Evolutionary conservation across 2,888 invertebrate genomes (phyloP).

Genomic region (Quadriops clusia): DNA sequence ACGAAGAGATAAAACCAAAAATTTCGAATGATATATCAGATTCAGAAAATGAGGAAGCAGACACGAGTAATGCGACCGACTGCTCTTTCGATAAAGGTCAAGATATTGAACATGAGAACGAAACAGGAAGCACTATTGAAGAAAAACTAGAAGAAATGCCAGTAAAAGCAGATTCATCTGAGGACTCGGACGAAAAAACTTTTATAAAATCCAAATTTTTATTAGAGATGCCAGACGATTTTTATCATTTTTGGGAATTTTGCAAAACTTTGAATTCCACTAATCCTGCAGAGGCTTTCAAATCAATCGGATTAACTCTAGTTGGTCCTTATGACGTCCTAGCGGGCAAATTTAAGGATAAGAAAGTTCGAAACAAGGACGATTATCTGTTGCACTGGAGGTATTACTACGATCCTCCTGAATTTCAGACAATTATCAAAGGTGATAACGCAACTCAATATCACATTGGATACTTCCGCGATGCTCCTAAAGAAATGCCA

Average conservation of each 20-base stretch:
- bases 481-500: conserved; percentile 62
- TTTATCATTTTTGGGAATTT: conserved; percentile 74
- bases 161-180: not conserved
- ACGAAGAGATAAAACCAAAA: conserved; percentile 1
- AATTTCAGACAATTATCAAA: conserved; percentile 75
- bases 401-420: conserved; percentile 89
- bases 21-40: conserved; percentile 9
- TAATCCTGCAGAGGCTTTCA: conserved; percentile 51
- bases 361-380: conserved; percentile 39
- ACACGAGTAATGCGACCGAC: not conserved
- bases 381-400: conserved; percentile 76
- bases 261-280: conserved; percentile 45
- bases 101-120: not conserved
- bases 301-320: conserved; percentile 53
- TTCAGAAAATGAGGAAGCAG: conserved; percentile 4
- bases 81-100: not conserved
- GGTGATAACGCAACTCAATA: conserved; percentile 56
- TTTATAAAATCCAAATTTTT: conserved; percentile 65
- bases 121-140: not conserved
- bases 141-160: not conserved
- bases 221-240: conserved; percentile 81
- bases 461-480: conserved; percentile 86
- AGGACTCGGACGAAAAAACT: conserved; percentile 31
- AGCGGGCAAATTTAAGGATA: conserved; percentile 44
- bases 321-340: conserved; percentile 86